Evolutionary conservation across 2,888 invertebrate genomes (phyloP), one percentile per base, ranked within the genome.

Genomic region (Ennomos quercinarius): DNA sequence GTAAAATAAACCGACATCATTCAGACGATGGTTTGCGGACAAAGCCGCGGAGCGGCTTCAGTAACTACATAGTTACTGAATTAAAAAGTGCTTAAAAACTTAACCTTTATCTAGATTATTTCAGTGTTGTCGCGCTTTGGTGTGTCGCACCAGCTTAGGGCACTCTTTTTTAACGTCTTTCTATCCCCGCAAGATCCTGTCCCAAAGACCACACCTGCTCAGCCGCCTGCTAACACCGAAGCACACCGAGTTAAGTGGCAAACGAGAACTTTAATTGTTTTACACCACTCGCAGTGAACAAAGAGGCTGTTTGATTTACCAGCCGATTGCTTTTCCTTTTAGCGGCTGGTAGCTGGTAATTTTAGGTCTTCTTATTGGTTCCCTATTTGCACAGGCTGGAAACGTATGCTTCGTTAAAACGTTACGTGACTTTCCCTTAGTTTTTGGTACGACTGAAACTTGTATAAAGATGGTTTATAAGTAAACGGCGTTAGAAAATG

Each of bases 191-290:
- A 35, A 13, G 47, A 56, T 37, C 38, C 38, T 54, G 5, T 0
- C 40, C 35, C 12, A 47, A 44, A 57, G 36, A n/a, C 41, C 43
- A 60, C 34, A 44, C 3, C 40, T 9, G 63, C 44, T 72, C 57
- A 69, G 74, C 77, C 77, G 70, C 69, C 74, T 79, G 80, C 80
- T 84, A 85, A 84, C 83, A 77, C 77, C 72, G 70, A 70, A 65
- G 74, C 72, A 84, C 82, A 84, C 78, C 68, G 58, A 68, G 71
- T 73, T 79, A 81, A 84, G 84, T 80, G 84, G 79, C 70, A 78
- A 81, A 81, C 83, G 81, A 84, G 84, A 78, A 67, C 61, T 68
- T 78, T 84, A 85, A 86, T 86, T 86, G 86, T 86, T 85, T 84
- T 84, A 84, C 78, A 74, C 72, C 66, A 71, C 37, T 37, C 66